A percentile compares a stretch with the other conserved stretches of the same genome.
Conservation (phyloP, 2,797 vertebrate genomes). For the Pelochelys cantorii region DNA sequence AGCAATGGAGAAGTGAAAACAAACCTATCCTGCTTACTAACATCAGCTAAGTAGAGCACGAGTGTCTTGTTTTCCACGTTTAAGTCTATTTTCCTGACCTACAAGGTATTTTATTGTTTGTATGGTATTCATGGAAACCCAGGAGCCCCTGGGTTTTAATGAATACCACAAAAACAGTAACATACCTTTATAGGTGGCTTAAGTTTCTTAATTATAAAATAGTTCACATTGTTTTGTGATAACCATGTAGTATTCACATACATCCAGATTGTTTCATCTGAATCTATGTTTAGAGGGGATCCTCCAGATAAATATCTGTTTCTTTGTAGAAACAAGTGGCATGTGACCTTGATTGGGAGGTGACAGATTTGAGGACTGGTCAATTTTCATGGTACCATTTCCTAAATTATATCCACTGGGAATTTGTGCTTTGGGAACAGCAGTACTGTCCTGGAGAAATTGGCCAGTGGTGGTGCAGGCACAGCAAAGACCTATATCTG, state of each 20-base stretch:
- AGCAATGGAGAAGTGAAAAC: background rate
- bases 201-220: background rate
- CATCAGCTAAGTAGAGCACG: background rate
- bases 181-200: background rate
- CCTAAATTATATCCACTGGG: background rate
- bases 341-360: fast-evolving
- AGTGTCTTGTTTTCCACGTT: background rate
- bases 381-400: background rate
- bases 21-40: background rate
- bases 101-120: background rate
- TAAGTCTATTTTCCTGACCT: background rate
- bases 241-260: background rate
- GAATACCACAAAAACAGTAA: no score
- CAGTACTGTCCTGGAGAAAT: background rate
- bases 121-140: background rate
- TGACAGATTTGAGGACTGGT: fast-evolving
- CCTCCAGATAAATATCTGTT: background rate
- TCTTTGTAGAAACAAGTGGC: background rate
- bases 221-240: background rate
- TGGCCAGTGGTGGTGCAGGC: background rate
- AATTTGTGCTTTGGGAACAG: background rate
- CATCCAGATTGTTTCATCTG: background rate
- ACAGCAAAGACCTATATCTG: background rate
- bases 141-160: background rate
- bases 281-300: background rate